phyloP scores from a whole-genome alignment of 35 echinoderm and acorn worm genomes.

The Holothuria glaberrima region DNA sequence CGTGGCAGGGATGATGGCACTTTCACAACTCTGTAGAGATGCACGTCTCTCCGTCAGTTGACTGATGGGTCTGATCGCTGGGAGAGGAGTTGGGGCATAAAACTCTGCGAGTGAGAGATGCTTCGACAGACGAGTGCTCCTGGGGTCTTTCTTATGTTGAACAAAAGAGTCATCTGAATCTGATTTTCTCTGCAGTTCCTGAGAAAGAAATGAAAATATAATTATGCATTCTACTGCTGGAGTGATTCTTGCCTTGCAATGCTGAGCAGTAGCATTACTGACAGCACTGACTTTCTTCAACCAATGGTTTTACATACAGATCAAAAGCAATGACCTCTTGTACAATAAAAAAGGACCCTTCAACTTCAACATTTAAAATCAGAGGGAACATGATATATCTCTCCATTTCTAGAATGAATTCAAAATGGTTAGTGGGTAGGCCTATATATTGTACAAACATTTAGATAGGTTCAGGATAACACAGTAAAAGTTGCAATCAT shows the following conservation, averaged over 20 bases:
- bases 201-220: constrained; percentile 16
- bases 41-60: constrained; percentile 46
- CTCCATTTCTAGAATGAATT: too few species aligned
- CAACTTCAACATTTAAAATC: too few species aligned
- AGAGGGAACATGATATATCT: too few species aligned
- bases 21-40: constrained; percentile 31
- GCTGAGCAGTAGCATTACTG: too few species aligned
- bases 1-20: constrained; percentile 12
- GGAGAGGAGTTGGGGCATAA: constrained; percentile 88
- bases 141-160: constrained; percentile 30
- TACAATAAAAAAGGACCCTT: neutral
- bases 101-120: constrained; percentile 83
- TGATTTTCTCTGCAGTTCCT: constrained; percentile 43
- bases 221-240: constrained; percentile 32
- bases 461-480: too few species aligned
- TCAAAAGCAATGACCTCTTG: constrained; percentile 24
- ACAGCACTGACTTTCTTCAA: too few species aligned
- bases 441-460: too few species aligned
- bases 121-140: neutral
- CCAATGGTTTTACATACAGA: too few species aligned
- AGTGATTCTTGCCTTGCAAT: too few species aligned
- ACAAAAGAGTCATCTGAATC: constrained; percentile 23
- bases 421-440: too few species aligned
- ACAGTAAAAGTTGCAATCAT: too few species aligned
- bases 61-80: constrained; percentile 50